phyloP scores from a whole-genome alignment of 2,113 vertebrate genomes.

The Trogon surrucura region DNA sequence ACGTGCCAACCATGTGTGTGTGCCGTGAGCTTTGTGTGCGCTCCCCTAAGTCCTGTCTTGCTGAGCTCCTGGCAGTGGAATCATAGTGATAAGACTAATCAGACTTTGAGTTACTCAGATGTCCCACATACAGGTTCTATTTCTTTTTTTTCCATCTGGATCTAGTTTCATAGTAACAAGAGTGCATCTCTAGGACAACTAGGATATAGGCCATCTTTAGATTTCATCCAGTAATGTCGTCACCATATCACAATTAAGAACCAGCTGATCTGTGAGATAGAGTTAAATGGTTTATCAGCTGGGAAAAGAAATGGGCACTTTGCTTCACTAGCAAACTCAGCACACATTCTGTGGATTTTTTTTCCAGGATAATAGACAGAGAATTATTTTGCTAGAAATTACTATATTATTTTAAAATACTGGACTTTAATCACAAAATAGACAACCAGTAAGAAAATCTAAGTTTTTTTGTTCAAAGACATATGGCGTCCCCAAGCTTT shows the following conservation, averaged over 20 bases:
- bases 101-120: neutral
- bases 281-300: neutral
- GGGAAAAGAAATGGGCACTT: neutral
- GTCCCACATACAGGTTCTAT: fast-evolving
- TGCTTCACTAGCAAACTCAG: neutral
- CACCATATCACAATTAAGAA: neutral
- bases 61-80: neutral
- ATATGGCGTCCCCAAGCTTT: neutral
- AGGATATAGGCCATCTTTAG: neutral
- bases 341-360: fast-evolving
- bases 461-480: neutral
- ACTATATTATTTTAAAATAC: neutral
- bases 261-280: neutral
- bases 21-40: neutral
- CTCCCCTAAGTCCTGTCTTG: neutral
- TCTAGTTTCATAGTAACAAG: neutral
- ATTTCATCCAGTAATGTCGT: neutral
- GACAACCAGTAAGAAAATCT: neutral
- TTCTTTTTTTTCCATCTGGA: neutral
- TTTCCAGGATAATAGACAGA: neutral
- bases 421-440: neutral
- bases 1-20: fast-evolving
- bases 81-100: neutral
- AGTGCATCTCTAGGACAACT: neutral
- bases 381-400: neutral